phyloP scores from a whole-genome alignment of 2,888 invertebrate genomes.

The Stenoptilia bipunctidactyla region DNA sequence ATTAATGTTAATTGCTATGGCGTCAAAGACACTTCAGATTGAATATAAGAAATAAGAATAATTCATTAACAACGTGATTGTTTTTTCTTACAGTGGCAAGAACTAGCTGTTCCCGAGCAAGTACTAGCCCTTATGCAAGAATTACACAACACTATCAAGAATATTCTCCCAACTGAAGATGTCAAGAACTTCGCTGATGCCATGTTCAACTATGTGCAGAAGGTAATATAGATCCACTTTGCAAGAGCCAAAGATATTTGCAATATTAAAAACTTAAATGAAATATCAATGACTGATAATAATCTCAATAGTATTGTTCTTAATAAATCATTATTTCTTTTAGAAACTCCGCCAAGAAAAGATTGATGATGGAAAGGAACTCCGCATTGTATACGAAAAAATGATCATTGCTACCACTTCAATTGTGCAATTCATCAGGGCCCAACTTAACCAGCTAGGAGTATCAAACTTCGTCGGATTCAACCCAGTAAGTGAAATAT shows the following conservation, averaged over 20 bases:
- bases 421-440: constrained; percentile 45
- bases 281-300: too few relatives aligned
- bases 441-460: constrained; percentile 38
- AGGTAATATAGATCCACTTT: constrained; percentile 62
- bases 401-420: constrained; percentile 72
- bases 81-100: constrained; percentile 31
- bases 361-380: constrained; percentile 74
- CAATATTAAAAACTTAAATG: too few relatives aligned
- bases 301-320: too few relatives aligned
- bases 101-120: constrained; percentile 70
- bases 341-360: constrained; percentile 72
- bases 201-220: constrained; percentile 73
- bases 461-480: constrained; percentile 21
- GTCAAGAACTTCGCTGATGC: constrained; percentile 71
- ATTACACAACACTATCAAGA: constrained; percentile 64
- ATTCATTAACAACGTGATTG: background rate
- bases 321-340: too few relatives aligned
- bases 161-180: constrained; percentile 75
- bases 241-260: too few relatives aligned
- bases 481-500: too few relatives aligned
- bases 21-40: too few relatives aligned
- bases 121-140: constrained; percentile 66
- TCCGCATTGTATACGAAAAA: constrained; percentile 73
- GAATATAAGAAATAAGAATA: too few relatives aligned
- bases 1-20: background rate